Conservation (phyloP, 2,888 invertebrate species). For the Orthosia cruda region DNA sequence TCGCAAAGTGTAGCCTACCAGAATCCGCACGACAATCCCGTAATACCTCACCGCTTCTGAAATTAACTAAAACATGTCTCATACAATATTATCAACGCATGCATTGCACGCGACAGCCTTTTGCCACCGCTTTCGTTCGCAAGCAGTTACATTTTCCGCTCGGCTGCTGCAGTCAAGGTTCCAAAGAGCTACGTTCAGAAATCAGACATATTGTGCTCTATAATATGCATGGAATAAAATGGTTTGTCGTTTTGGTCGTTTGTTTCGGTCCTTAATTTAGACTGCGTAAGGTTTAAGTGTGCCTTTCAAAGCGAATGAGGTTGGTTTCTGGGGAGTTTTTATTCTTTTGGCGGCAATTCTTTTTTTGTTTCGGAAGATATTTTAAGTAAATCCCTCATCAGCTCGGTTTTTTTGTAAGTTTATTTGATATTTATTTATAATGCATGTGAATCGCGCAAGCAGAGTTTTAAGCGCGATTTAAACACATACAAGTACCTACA, state of each 20-base stretch:
- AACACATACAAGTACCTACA: too few relatives aligned
- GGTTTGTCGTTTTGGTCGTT: conserved; percentile 20
- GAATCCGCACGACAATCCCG: neutral
- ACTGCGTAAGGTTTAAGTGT: neutral
- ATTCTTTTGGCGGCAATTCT: neutral
- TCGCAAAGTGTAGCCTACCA: neutral
- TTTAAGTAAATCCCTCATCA: too few relatives aligned
- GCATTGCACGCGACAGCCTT: conserved; percentile 69
- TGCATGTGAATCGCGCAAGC: too few relatives aligned
- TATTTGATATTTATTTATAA: too few relatives aligned
- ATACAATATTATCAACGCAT: conserved; percentile 45
- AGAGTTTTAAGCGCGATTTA: too few relatives aligned
- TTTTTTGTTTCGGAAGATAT: neutral
- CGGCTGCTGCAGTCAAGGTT: conserved; percentile 47
- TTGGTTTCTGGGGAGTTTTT: neutral
- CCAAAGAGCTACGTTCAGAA: conserved; percentile 53
- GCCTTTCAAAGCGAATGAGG: neutral
- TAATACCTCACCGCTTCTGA: conserved; percentile 26
- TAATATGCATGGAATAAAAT: conserved; percentile 23
- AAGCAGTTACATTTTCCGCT: conserved; percentile 72
- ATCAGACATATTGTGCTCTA: conserved; percentile 46
- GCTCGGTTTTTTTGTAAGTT: neutral
- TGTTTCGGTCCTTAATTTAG: conserved; percentile 30
- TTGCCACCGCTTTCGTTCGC: conserved; percentile 72
- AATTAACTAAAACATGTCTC: conserved; percentile 54